Base-by-base conservation (phyloP, 2,888 invertebrate genomes). In the Falcaria lacertinaria region DNA sequence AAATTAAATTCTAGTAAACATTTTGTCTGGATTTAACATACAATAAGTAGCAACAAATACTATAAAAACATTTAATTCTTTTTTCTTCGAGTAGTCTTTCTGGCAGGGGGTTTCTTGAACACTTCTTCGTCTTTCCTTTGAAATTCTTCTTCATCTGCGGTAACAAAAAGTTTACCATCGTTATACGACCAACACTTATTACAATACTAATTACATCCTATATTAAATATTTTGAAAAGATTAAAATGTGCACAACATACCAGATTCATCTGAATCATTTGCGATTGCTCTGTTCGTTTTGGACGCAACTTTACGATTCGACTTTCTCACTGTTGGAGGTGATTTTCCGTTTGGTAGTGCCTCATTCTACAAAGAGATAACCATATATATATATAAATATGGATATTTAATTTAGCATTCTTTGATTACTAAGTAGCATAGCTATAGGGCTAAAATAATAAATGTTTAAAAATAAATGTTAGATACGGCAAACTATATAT, bases 41-140 rank as follows among this genome's bases (percentile, higher is more conserved):
- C 22, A 7, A 1, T 5, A 22, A 22, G 22, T 6, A 1, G 3
- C 11, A 11, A 28, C 19, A 19, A 4, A 4, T 19, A 28, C 11
- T 28, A 22, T 11, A 11, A 2, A 28, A 1, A 28, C 7, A 3
- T 32, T 42, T 38, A 45, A 69, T 43, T 84, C 51, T 80, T 82
- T 63, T 77, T 78, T 64, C 76, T 78, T 28, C 85, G 73, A 0
- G 78, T 77, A 1, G 71, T 70, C 66, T 80, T 88, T 48, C 81
- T 76, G 15, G 71, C 66, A 0, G 76, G 45, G 0, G 89, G 89
- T 62, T 89, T 89, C 59, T 90, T 90, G 53, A 90, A 90, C 3
- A 88, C 79, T 34, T 86, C 80, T 11, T 84, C 83, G 0, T 73
- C 68, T 45, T 80, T 78, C 46, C 75, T 69, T 45, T 77, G 72